Conservation (phyloP, 2,113 vertebrate genomes). For the Melanocharis versteri region DNA sequence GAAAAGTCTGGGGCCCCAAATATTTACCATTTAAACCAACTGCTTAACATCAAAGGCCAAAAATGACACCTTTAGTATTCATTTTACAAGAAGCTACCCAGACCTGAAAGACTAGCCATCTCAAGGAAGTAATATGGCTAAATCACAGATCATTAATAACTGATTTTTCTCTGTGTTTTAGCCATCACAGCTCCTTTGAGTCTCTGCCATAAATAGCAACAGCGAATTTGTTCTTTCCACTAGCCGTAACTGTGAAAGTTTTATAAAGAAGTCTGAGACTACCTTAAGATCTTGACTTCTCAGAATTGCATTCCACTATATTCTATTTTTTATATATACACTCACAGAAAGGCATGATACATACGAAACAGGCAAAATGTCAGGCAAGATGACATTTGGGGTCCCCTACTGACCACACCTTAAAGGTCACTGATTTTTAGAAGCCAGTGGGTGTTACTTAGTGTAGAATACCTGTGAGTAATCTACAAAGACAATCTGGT, state of each 20-base stretch:
- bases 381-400: not conserved
- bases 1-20: not conserved
- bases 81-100: not conserved
- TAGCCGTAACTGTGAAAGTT: not conserved
- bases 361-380: not conserved
- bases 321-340: not conserved
- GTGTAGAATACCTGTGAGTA: not conserved
- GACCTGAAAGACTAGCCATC: not conserved
- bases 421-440: not conserved
- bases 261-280: not conserved
- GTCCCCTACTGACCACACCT: not conserved
- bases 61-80: not conserved
- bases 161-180: not conserved
- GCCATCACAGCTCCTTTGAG: not conserved
- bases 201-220: not conserved
- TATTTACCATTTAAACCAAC: not conserved
- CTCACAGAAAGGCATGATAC: not conserved
- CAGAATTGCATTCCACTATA: not conserved
- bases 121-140: not conserved
- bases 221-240: not conserved
- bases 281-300: not conserved
- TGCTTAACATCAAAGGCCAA: not conserved
- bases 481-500: not conserved
- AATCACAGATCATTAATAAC: not conserved
- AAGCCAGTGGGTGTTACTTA: not conserved